These are phyloP conservation scores for Stenchaetothrips biformis DNA, from an alignment of 2,888 invertebrate species.

Conservation along the genomic window DNA sequence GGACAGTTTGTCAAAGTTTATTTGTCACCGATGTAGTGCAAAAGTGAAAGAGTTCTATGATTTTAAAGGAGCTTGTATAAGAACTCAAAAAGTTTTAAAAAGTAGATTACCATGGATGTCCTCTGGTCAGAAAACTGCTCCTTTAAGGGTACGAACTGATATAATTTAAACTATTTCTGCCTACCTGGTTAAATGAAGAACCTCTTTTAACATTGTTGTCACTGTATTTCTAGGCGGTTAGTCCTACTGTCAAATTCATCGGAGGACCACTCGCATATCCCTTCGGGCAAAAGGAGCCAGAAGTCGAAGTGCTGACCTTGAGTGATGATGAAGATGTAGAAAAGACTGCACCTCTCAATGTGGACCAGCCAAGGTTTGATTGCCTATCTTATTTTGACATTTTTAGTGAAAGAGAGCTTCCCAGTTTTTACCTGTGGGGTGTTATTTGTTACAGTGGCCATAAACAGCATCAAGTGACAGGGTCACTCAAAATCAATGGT, in stretches of 20 bases:
- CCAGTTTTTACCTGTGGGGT: too few species aligned
- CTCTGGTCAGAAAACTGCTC: not conserved
- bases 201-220: not conserved
- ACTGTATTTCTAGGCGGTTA: not conserved
- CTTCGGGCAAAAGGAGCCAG: not conserved
- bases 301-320: not conserved
- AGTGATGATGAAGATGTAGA: not conserved
- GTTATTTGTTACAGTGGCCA: too few species aligned
- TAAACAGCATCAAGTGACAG: too few species aligned
- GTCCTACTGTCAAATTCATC: not conserved
- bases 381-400: too few species aligned
- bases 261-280: not conserved
- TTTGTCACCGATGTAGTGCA: not conserved
- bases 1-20: not conserved
- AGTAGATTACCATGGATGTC: not conserved
- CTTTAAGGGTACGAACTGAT: not conserved
- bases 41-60: not conserved
- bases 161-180: not conserved
- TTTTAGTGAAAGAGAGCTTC: too few species aligned
- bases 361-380: too few species aligned
- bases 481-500: too few species aligned
- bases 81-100: not conserved
- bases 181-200: not conserved
- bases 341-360: not conserved
- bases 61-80: not conserved